These are phyloP conservation scores for Trichomycterus rosablanca DNA, from an alignment of 2,113 vertebrate genomes.

Conservation along the genomic window DNA sequence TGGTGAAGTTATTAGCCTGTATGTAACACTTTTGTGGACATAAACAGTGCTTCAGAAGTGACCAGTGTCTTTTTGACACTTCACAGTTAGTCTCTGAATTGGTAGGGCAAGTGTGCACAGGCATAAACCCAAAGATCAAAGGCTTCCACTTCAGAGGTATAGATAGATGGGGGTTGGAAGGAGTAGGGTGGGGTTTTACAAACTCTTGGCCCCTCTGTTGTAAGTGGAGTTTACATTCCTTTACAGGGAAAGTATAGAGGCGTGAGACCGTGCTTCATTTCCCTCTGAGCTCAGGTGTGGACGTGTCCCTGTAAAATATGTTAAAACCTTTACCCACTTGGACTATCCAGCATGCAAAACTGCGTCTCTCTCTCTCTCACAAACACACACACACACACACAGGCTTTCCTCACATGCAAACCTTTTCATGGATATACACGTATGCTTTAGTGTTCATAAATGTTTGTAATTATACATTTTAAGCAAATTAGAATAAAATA, in stretches of 20 bases:
- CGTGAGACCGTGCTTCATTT: slow-evolving; percentile 27
- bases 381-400: neutral
- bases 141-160: slow-evolving; percentile 4
- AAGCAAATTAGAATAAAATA: too few species aligned
- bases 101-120: slow-evolving; percentile 33
- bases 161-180: slow-evolving; percentile 25
- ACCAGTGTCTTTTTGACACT: neutral
- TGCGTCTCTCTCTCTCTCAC: slow-evolving; percentile 5
- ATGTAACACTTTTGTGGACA: too few species aligned
- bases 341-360: slow-evolving; percentile 34
- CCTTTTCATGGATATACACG: neutral
- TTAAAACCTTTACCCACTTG: slow-evolving; percentile 11
- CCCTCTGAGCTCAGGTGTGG: slow-evolving; percentile 36
- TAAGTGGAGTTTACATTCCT: slow-evolving; percentile 55
- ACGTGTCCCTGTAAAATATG: slow-evolving; percentile 27
- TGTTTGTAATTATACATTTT: too few species aligned
- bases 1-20: too few species aligned
- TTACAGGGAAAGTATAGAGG: slow-evolving; percentile 38
- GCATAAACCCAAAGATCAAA: slow-evolving; percentile 35
- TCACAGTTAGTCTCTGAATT: too few species aligned
- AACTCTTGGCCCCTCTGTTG: slow-evolving; percentile 3
- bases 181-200: neutral
- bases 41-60: too few species aligned
- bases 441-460: neutral
- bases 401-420: slow-evolving; percentile 4